Conservation (phyloP, 2,113 vertebrate species). For the Crotophaga sulcirostris region DNA sequence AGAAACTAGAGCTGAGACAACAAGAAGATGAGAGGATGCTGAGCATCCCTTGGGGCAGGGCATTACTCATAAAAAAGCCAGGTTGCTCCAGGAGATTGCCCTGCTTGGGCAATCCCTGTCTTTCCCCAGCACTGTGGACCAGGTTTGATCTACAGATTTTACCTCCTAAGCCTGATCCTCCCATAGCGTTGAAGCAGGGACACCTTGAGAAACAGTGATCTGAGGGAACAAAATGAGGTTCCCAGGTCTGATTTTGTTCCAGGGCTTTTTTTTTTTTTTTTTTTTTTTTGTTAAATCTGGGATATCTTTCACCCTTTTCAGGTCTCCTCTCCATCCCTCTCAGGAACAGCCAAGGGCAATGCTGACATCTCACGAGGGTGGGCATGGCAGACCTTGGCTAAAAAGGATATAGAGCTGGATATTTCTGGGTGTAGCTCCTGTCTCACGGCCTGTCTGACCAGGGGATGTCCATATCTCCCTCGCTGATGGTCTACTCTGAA, state of each 20-base stretch:
- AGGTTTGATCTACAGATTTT: not conserved
- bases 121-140: not conserved
- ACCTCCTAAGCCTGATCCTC: not conserved
- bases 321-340: not conserved
- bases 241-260: not conserved
- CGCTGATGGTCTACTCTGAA: not conserved
- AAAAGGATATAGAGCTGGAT: not conserved
- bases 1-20: not conserved
- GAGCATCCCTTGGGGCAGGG: not conserved
- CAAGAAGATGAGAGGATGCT: not conserved
- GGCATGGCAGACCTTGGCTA: not conserved
- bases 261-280: not conserved
- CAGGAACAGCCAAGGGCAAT: not conserved
- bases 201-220: not conserved
- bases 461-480: not conserved
- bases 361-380: not conserved
- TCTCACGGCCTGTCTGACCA: not conserved
- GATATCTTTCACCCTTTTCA: not conserved
- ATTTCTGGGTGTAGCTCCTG: not conserved
- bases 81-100: not conserved
- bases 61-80: not conserved
- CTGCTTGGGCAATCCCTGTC: not conserved
- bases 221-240: not conserved
- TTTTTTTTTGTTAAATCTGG: not conserved
- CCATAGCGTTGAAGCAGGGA: not conserved